Evolutionary conservation across 1,140 invertebrate species (phyloP), one percentile per base, ranked within the genome.

Genomic region (Nilaparvata lugens): DNA sequence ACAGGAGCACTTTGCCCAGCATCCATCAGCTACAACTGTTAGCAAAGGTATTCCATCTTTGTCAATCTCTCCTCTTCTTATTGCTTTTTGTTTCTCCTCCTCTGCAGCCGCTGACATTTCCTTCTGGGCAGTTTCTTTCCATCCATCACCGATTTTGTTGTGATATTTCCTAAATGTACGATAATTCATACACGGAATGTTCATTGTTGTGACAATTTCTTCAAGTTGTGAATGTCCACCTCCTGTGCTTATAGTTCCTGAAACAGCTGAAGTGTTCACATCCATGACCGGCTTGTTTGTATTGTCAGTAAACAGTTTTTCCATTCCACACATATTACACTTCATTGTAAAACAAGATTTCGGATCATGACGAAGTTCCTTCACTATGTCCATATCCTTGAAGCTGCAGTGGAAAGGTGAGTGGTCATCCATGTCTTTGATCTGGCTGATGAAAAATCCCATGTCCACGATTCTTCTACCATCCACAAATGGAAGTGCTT

Each of bases 81-180:
- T 51, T 9, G 45, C 45, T 21, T 51, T 9, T 21, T 24, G 6
- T 51, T 21, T 24, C 67, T 74, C 71, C 61, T 68, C 56, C 64
- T 69, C 58, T 14, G 64, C 72, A 11, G 71, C 70, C 62, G 64
- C 21, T 35, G 62, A 48, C 70, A 75, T 74, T 28, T 56, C 56
- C 11, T 64, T 28, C 9, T 51, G 28, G 9, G 68, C 63, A 43
- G 63, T 61, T 61, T 67, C 52, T 42, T 62, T 25, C 55, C 68
- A 63, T 0, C 25, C 18, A 14, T 58, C 51, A 35, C 43, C 16
- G 0, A 72, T 18, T 14, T 58, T 38, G 21, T 63, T 51, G 6
- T 66, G 67, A 21, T 58, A 52, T 19, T 51, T 56, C 59, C 42
- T 38, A 52, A 65, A 72, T 9, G 64, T 67, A 52, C 59, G 53